Percentiles rank a stretch among this genome's conserved stretches.
These are phyloP conservation scores for Coenobita brevimanus DNA, from an alignment of 1,140 invertebrate genomes.

Conservation along the genomic window DNA sequence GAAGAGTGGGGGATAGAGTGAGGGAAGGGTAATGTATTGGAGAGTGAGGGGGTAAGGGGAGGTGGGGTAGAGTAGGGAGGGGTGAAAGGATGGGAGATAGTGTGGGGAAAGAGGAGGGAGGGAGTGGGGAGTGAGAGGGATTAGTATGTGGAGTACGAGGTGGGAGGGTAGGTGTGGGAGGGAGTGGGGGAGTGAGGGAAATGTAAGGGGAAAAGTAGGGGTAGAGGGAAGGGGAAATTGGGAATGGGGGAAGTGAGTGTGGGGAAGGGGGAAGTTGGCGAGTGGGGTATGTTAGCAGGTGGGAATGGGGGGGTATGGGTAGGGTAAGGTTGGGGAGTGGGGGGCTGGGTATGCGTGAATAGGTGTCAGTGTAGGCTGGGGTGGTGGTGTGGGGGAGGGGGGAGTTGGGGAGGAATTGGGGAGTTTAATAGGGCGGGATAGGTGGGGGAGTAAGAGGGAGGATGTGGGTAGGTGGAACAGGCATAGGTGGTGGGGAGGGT, in stretches of 20 bases:
- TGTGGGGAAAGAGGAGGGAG: not conserved
- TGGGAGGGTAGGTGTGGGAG: not conserved
- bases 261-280: no score
- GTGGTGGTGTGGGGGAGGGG: not conserved
- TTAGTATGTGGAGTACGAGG: not conserved
- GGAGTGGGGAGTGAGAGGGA: not conserved
- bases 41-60: constrained; percentile 11
- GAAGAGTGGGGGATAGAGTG: no score
- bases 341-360: not conserved
- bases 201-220: not conserved
- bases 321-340: not conserved
- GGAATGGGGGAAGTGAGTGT: no score
- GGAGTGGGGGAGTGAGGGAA: not conserved
- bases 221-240: not conserved
- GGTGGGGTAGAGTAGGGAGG: constrained; percentile 12
- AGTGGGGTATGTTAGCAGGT: not conserved
- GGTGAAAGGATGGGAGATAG: not conserved
- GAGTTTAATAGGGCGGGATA: not conserved
- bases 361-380: no score
- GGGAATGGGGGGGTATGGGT: not conserved
- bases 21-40: not conserved
- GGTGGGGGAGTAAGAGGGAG: constrained; percentile 19
- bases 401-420: constrained; percentile 18
- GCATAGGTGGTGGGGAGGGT: not conserved
- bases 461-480: not conserved